phyloP scores from a whole-genome alignment of 1,140 invertebrate species.

The Cyclina sinensis region DNA sequence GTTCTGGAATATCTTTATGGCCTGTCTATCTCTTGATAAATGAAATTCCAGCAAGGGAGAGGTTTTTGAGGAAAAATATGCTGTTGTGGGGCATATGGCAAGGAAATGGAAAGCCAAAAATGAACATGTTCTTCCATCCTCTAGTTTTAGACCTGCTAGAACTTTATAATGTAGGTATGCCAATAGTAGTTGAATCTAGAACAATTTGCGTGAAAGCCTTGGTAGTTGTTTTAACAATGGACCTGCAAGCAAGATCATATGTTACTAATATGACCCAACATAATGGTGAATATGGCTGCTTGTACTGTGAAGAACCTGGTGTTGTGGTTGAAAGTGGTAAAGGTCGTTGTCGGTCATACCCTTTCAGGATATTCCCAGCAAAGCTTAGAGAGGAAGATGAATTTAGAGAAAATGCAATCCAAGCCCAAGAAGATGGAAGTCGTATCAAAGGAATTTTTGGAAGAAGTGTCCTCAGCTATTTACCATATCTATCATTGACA shows the following conservation, averaged over 20 bases:
- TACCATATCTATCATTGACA: slow-evolving; percentile 43
- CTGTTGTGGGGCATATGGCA: slow-evolving; percentile 42
- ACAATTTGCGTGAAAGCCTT: background rate
- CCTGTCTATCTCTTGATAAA: slow-evolving; percentile 47
- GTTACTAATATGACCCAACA: slow-evolving; percentile 22
- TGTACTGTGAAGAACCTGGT: slow-evolving; percentile 50
- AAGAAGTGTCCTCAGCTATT: slow-evolving; percentile 7
- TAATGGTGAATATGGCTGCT: slow-evolving; percentile 45
- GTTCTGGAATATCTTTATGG: slow-evolving; percentile 36
- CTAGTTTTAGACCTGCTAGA: slow-evolving; percentile 32
- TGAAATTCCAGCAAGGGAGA: slow-evolving; percentile 9
- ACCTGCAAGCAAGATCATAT: slow-evolving; percentile 13
- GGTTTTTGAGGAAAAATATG: slow-evolving; percentile 57
- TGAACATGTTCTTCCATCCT: background rate
- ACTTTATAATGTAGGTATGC: slow-evolving; percentile 16
- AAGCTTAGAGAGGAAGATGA: slow-evolving; percentile 10
- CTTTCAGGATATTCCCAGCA: background rate
- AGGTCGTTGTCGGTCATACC: slow-evolving; percentile 41
- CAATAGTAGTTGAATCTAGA: background rate
- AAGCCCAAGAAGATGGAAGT: background rate
- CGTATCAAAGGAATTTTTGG: slow-evolving; percentile 58
- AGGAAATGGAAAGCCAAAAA: slow-evolving; percentile 40
- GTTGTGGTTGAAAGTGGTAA: slow-evolving; percentile 23
- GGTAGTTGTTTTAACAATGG: background rate
- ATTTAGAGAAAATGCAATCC: background rate